A percentile compares a stretch with the other conserved stretches of the same genome.
These are phyloP conservation scores for Cyanocitta stelleri DNA, from an alignment of 2,113 vertebrate genomes.

Conservation along the genomic window DNA sequence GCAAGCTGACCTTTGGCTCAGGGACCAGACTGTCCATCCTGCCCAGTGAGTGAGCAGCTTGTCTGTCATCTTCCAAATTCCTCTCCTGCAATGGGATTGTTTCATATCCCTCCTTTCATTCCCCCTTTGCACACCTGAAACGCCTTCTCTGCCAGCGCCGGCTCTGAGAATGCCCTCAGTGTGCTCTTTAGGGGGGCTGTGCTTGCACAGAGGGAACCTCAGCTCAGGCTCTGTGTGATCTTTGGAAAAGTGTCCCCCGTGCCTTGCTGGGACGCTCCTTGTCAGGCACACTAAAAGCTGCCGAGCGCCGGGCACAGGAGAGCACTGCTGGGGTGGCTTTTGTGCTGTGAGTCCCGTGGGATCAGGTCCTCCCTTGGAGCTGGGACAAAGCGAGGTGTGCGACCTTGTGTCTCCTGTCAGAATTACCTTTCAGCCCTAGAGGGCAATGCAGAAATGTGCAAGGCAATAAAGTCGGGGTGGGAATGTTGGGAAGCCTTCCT, in stretches of 20 bases:
- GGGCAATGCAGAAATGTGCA: background rate
- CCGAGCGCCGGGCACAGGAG: background rate
- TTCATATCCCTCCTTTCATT: accelerated
- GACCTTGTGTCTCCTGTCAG: background rate
- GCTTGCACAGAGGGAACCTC: too few species aligned
- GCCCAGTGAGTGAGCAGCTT: background rate
- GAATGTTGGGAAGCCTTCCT: background rate
- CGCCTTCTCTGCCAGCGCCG: background rate
- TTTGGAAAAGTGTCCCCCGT: background rate
- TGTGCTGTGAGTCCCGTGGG: background rate
- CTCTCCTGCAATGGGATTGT: background rate
- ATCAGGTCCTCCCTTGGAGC: background rate
- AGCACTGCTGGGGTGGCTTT: background rate
- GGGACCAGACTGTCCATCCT: background rate
- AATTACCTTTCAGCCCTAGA: background rate
- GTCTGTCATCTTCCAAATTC: too few species aligned
- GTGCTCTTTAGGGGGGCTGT: background rate
- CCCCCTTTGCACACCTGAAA: too few species aligned
- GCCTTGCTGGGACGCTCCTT: background rate
- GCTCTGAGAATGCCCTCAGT: too few species aligned
- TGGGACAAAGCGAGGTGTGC: background rate
- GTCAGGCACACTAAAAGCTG: background rate
- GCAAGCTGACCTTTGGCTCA: background rate
- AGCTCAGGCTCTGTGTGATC: background rate
- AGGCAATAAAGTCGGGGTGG: background rate